phyloP scores from a whole-genome alignment of 1,140 invertebrate genomes.

The Harpegnathos saltator region DNA sequence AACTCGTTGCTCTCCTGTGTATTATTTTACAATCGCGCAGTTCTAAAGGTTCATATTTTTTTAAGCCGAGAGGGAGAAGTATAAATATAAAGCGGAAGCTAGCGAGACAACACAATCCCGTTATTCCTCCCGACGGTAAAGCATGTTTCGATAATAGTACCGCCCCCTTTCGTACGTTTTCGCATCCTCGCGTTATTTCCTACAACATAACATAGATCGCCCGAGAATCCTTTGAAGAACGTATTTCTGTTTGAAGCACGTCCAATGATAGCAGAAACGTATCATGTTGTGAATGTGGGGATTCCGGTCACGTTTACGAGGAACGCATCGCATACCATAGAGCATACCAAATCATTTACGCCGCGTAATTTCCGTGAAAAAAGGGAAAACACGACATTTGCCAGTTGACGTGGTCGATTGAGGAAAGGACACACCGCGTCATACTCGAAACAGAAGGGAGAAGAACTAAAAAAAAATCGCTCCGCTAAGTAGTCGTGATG shows the following conservation, averaged over 20 bases:
- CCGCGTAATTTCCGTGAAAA: neutral
- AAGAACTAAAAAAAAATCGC: too few relatives aligned
- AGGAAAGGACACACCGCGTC: too few relatives aligned
- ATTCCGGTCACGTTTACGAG: conserved; percentile 18
- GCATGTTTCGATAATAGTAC: neutral
- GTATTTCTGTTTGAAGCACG: neutral
- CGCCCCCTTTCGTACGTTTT: neutral
- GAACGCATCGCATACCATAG: neutral
- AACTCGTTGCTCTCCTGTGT: too few relatives aligned
- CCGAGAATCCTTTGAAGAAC: neutral
- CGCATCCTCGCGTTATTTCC: neutral
- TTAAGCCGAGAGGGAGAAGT: too few relatives aligned
- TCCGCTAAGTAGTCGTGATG: too few relatives aligned
- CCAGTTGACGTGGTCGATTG: too few relatives aligned
- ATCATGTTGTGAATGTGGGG: neutral
- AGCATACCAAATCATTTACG: conserved; percentile 14
- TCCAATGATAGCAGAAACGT: conserved; percentile 6
- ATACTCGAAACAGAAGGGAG: too few relatives aligned
- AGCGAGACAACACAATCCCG: neutral
- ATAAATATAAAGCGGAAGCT: neutral
- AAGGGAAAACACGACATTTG: neutral
- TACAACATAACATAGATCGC: neutral
- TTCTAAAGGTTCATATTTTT: too few relatives aligned
- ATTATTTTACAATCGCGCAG: too few relatives aligned
- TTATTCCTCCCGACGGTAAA: neutral